phyloP scores from a whole-genome alignment of 2,113 vertebrate genomes.

The Anser brachyrhynchus region DNA sequence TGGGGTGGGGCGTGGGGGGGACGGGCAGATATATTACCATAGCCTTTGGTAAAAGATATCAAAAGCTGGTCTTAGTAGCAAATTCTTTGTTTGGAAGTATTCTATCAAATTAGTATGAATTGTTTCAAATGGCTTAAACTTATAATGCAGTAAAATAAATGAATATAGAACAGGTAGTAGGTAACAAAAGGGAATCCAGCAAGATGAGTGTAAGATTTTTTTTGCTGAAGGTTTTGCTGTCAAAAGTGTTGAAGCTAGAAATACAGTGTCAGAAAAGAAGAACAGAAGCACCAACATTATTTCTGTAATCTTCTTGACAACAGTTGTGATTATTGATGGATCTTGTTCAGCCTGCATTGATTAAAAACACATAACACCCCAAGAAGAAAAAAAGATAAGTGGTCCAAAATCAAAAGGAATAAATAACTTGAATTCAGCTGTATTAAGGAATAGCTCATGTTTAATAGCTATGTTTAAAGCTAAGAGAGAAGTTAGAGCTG shows the following conservation, averaged over 20 bases:
- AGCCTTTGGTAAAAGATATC: not conserved
- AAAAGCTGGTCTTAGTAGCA: not conserved
- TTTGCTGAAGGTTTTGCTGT: not conserved
- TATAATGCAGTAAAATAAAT: not conserved
- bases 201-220: not conserved
- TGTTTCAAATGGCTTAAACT: not conserved
- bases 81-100: not conserved
- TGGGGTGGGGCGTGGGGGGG: too few relatives aligned
- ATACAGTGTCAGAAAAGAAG: fast-evolving
- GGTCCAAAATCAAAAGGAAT: not conserved
- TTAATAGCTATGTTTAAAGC: not conserved
- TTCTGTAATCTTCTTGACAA: not conserved
- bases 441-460: not conserved
- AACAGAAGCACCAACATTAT: not conserved
- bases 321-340: not conserved
- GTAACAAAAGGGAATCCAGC: not conserved
- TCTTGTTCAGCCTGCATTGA: not conserved
- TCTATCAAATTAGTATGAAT: not conserved
- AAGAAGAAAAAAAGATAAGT: not conserved
- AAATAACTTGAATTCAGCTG: not conserved
- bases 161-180: not conserved
- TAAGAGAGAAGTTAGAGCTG: not conserved
- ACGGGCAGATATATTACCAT: not conserved
- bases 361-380: not conserved
- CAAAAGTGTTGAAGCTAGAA: not conserved